Evolutionary conservation across 2,797 vertebrate species (phyloP).

Genomic region (Sebastes dallii): DNA sequence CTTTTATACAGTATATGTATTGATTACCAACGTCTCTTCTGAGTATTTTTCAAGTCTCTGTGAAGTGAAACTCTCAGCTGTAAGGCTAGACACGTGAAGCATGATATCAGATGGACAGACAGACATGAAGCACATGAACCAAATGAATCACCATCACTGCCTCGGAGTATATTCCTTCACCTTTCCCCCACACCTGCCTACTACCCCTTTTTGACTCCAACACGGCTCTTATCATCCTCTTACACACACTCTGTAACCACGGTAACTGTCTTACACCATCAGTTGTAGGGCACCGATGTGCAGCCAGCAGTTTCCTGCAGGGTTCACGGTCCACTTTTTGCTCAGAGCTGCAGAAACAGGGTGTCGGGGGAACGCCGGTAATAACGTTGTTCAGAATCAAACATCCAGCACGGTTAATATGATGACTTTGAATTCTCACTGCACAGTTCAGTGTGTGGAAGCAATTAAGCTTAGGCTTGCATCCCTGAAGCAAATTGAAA

Average conservation of each 20-base stretch:
- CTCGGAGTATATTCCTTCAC: conserved; percentile 4
- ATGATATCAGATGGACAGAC: background rate
- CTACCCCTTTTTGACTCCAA: conserved; percentile 30
- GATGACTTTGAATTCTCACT: conserved; percentile 53
- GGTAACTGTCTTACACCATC: conserved; percentile 48
- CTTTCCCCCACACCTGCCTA: background rate
- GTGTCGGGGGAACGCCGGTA: conserved; percentile 28
- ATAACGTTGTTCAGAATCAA: conserved; percentile 52
- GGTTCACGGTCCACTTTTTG: conserved; percentile 30
- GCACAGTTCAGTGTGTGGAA: conserved; percentile 35
- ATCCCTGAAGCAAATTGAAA: conserved; percentile 48
- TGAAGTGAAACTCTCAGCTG: background rate
- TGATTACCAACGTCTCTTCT: background rate
- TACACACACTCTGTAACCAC: conserved; percentile 53
- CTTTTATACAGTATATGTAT: background rate
- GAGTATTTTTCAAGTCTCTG: background rate
- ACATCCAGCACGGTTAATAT: conserved; percentile 51
- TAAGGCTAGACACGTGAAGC: background rate
- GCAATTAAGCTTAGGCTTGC: conserved; percentile 49
- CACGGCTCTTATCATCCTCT: conserved; percentile 59
- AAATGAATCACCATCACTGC: conserved; percentile 2
- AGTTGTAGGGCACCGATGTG: conserved; percentile 35
- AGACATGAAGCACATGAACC: conserved; percentile 19
- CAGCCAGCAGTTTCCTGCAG: conserved; percentile 35
- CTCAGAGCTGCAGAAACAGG: conserved; percentile 41